Evolutionary conservation across 2,888 invertebrate genomes (phyloP).

Genomic region (Phytoseiulus persimilis): DNA sequence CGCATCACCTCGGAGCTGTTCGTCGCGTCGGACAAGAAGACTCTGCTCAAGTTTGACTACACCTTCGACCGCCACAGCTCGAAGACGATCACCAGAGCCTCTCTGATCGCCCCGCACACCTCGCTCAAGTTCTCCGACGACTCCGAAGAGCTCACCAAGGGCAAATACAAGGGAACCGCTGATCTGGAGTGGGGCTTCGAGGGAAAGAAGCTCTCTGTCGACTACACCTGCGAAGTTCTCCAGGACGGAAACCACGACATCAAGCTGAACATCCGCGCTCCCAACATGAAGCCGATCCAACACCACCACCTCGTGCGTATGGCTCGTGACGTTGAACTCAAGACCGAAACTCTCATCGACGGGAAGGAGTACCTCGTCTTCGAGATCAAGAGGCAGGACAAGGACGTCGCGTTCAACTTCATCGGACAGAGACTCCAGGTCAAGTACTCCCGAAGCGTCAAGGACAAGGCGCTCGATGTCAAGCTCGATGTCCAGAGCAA

Average conservation of each 20-base stretch:
- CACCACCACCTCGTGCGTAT: conserved; percentile 7
- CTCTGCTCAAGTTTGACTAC: conserved; percentile 24
- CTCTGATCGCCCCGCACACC: conserved; percentile 15
- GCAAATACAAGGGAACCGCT: not conserved
- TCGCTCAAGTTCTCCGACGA: not conserved
- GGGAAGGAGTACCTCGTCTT: conserved; percentile 34
- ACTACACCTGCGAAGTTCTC: conserved; percentile 5
- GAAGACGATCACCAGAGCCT: conserved; percentile 13
- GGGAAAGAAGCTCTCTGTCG: conserved; percentile 11
- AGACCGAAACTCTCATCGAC: conserved; percentile 25
- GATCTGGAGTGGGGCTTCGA: conserved; percentile 24
- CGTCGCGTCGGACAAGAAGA: conserved; percentile 19
- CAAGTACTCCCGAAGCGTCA: conserved; percentile 30
- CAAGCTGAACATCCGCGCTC: conserved; percentile 18
- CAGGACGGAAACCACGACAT: conserved; percentile 16
- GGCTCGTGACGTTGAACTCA: conserved; percentile 13
- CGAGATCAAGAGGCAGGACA: conserved; percentile 17
- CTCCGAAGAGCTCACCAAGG: conserved; percentile 18
- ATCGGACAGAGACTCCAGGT: conserved; percentile 26
- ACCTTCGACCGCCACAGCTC: conserved; percentile 18
- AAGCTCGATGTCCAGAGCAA: conserved; percentile 33
- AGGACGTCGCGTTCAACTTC: conserved; percentile 29
- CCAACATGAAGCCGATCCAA: conserved; percentile 36
- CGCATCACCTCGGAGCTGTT: conserved; percentile 27
- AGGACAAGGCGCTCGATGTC: conserved; percentile 18